Evolutionary conservation across 2,797 vertebrate genomes (phyloP).

Genomic region (Setipinna tenuifilis): DNA sequence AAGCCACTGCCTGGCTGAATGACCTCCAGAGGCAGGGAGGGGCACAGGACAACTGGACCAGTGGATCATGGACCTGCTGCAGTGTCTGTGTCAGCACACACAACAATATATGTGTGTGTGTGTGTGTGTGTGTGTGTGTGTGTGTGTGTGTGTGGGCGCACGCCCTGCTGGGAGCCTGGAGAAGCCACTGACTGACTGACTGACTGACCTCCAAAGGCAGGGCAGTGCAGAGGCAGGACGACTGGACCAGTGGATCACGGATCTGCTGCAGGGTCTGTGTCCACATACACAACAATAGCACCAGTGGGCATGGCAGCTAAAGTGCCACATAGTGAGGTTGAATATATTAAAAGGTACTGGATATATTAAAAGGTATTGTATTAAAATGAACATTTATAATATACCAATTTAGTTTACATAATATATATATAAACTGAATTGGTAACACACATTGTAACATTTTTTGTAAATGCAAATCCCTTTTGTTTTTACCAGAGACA

Average conservation of each 20-base stretch:
- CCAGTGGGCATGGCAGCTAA: not conserved
- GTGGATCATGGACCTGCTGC: not conserved
- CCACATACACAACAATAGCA: not conserved
- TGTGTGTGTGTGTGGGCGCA: too few species aligned
- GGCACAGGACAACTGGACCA: not conserved
- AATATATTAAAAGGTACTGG: too few species aligned
- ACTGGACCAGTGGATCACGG: not conserved
- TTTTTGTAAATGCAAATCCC: too few species aligned
- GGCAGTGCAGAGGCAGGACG: not conserved
- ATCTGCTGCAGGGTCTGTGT: not conserved
- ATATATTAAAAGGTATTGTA: too few species aligned
- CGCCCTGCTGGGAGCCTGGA: conserved; percentile 72
- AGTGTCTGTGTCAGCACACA: not conserved
- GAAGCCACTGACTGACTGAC: conserved; percentile 63
- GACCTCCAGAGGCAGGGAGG: conserved; percentile 58
- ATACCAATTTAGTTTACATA: too few species aligned
- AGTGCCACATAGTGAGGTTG: not conserved
- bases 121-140: too few species aligned
- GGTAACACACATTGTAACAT: too few species aligned
- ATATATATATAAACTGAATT: too few species aligned
- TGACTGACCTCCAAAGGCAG: conserved; percentile 60
- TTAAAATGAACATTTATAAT: too few species aligned
- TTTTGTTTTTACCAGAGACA: too few species aligned
- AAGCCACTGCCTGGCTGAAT: conserved; percentile 58
- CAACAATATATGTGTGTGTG: too few species aligned